Percentiles rank a stretch among this genome's conserved stretches.
Conservation (phyloP, 2,888 invertebrate genomes). For the Hypolimnas misippus region DNA sequence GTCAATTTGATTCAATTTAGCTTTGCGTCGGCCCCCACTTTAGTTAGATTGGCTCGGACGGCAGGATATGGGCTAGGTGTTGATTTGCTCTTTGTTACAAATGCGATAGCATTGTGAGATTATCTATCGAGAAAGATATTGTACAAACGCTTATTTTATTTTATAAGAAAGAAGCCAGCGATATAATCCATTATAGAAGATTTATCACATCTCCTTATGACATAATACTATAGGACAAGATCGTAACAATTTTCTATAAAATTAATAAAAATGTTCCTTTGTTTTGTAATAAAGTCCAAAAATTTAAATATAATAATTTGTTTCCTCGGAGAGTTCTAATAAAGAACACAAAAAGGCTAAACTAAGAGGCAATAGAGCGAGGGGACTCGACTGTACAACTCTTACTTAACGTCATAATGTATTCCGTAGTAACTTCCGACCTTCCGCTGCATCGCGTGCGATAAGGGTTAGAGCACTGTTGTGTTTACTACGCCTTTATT, state of each 20-base stretch:
- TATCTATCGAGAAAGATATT: conserved; percentile 9
- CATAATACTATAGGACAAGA: no score
- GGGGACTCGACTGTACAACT: conserved; percentile 20
- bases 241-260: not conserved
- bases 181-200: no score
- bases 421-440: conserved; percentile 23
- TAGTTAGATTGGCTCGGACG: conserved; percentile 60
- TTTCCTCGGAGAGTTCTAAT: conserved; percentile 2
- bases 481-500: conserved; percentile 18
- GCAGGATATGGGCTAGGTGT: conserved; percentile 66
- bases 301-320: not conserved
- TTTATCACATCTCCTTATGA: no score
- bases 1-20: conserved; percentile 79
- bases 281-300: not conserved
- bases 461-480: conserved; percentile 33
- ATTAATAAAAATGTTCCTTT: not conserved
- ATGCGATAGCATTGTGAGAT: conserved; percentile 22
- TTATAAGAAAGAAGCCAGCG: not conserved
- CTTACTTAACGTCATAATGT: conserved; percentile 25
- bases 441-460: conserved; percentile 37
- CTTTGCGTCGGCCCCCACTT: conserved; percentile 55
- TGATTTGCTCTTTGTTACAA: conserved; percentile 44
- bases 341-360: conserved; percentile 13
- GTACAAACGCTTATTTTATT: not conserved
- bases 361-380: conserved; percentile 24